phyloP scores from a whole-genome alignment of 2,888 invertebrate species.

The Herminia tarsipennalis region DNA sequence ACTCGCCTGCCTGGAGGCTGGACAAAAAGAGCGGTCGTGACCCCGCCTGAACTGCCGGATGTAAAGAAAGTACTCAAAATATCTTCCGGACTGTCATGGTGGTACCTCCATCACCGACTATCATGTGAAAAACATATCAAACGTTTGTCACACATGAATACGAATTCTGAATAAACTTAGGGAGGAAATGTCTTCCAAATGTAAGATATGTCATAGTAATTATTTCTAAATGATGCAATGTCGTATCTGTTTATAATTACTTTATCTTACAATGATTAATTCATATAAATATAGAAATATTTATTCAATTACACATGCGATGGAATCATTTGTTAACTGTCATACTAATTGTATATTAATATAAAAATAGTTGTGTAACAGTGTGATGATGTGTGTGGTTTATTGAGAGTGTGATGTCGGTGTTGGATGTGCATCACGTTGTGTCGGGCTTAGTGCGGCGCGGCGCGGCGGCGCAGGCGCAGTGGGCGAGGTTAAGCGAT shows the following conservation, averaged over 20 bases:
- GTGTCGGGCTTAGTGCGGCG: conserved; percentile 32
- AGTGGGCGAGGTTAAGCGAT: conserved; percentile 86
- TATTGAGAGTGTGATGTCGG: conserved; percentile 42
- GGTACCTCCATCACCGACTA: conserved; percentile 33
- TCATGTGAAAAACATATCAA: conserved; percentile 18
- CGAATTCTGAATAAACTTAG: neutral
- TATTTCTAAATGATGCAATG: too few relatives aligned
- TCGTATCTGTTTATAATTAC: too few relatives aligned
- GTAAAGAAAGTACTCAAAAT: conserved; percentile 79
- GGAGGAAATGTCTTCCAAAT: neutral
- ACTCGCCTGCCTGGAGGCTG: conserved; percentile 52
- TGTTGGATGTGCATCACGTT: conserved; percentile 44
- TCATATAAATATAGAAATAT: too few relatives aligned
- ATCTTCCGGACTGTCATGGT: conserved; percentile 40
- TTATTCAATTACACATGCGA: too few relatives aligned
- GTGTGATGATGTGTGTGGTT: conserved; percentile 28
- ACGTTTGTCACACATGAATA: neutral
- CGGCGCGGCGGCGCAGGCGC: conserved; percentile 58
- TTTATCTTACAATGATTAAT: too few relatives aligned
- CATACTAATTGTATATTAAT: conserved; percentile 13
- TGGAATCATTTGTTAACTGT: too few relatives aligned
- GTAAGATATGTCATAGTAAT: neutral
- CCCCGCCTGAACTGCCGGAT: conserved; percentile 79
- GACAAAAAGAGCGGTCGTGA: conserved; percentile 80
- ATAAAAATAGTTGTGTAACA: conserved; percentile 35